Evolutionary conservation across 2,888 invertebrate species (phyloP), one percentile per base, ranked within the genome.

Genomic region (Parasteatoda lunata): DNA sequence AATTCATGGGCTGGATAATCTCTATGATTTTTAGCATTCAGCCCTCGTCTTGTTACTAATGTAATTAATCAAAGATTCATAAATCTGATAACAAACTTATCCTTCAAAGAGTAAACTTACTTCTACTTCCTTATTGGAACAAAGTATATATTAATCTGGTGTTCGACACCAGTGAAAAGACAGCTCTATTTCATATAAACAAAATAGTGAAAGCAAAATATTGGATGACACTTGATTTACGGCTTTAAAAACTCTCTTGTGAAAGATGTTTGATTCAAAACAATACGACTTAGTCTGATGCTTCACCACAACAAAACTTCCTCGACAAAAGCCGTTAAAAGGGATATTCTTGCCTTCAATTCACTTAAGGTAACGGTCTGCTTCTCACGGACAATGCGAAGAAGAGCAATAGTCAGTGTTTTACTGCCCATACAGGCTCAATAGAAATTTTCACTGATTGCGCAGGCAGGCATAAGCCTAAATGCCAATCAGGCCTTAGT

Each of bases 401-500:
- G 65, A 81, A 9, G 48, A 52, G 64, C 81, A 59, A 71, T 79
- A 47, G 75, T 52, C 72, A 65, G 13, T 51, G 52, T 47, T 64
- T 68, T 73, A 72, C 81, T 75, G 68, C 9, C 66, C 54, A 81
- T 72, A 81, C 73, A 81, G 45, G 15, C 73, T 81, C 51, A 75
- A 75, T 52, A 81, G 75, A 75, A 69, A 81, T 65, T 75, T 52
- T 52, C 59, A 75, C 75, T 73, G 81, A 81, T 81, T 68, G 81
- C 48, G 66, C 45, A 47, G 81, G 52, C 70, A 69, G 59, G 64
- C 48, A 65, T 81, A 49, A 81, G 81, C 81, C 81, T 75, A 81
- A 75, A 81, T 81, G 81, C 66, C 81, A 73, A 81, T 81, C 81
- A 81, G 81, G 72, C 73, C 81, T 81, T 81, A 81, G 47, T 72